These are phyloP conservation scores for Heterocephalus glaber DNA, from an alignment of 2,113 vertebrate species.

Conservation along the genomic window DNA sequence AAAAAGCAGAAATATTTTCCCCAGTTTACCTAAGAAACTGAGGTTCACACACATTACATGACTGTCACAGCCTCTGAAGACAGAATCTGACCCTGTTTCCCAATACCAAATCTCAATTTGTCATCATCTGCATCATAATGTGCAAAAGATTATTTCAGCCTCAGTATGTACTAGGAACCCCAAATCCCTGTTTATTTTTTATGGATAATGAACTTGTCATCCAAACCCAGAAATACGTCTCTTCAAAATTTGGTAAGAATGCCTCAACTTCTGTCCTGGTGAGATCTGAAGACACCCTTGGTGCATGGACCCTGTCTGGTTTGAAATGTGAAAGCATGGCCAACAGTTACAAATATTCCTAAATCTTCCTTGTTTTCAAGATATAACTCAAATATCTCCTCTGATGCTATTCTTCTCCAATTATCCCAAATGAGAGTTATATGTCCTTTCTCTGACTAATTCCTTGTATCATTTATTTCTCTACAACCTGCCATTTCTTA, in stretches of 20 bases:
- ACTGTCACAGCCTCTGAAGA: background rate
- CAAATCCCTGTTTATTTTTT: background rate
- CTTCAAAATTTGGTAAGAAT: background rate
- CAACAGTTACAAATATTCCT: background rate
- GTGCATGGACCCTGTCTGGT: background rate
- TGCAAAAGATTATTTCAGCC: background rate
- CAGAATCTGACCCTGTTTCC: background rate
- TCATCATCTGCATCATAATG: background rate
- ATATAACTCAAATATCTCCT: background rate
- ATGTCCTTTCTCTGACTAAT: background rate
- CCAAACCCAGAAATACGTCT: background rate
- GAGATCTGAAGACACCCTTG: background rate
- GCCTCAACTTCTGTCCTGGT: background rate
- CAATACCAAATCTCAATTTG: background rate
- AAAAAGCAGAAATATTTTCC: background rate
- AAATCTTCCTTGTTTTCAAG: background rate
- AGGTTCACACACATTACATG: background rate
- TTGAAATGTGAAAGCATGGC: background rate
- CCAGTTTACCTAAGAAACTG: background rate
- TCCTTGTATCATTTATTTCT: background rate
- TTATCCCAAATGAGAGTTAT: background rate
- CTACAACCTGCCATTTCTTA: background rate
- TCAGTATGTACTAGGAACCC: background rate
- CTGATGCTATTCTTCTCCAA: background rate
- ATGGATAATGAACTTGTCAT: background rate